Conservation (phyloP, 37 sponge, comb jelly and placozoan genomes). For the Chondrilla cf. caribensis region DNA sequence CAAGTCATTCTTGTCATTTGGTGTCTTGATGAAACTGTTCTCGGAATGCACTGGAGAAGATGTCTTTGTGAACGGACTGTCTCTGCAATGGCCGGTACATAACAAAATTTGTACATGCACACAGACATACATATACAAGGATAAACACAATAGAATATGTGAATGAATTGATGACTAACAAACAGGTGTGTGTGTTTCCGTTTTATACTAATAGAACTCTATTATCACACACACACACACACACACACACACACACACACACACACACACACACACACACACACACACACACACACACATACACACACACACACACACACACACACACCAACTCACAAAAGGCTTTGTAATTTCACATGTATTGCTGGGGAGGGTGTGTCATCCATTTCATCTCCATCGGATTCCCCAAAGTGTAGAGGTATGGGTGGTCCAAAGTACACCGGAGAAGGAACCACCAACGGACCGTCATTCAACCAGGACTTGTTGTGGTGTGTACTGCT, state of each 20-base stretch:
- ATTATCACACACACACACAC: not conserved
- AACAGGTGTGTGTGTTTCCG: too few species aligned
- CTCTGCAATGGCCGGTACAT: too few species aligned
- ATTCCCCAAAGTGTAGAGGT: constrained; percentile 37
- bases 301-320: too few species aligned
- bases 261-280: not conserved
- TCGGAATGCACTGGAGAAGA: constrained; percentile 9
- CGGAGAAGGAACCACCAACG: constrained; percentile 24
- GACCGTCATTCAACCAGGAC: constrained; percentile 34
- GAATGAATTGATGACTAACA: not conserved
- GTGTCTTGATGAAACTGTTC: constrained; percentile 10
- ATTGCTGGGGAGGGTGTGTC: not conserved
- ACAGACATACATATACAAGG: not conserved
- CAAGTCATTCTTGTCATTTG: not conserved
- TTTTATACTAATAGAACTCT: too few species aligned
- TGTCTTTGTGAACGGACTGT: constrained; percentile 13
- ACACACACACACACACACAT: not conserved
- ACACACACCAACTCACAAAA: not conserved
- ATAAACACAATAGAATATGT: not conserved
- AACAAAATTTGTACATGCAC: not conserved
- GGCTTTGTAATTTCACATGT: not conserved
- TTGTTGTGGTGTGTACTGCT: not conserved
- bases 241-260: not conserved
- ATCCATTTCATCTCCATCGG: constrained; percentile 5
- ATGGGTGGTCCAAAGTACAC: constrained; percentile 64